These are phyloP conservation scores for Stichodactyla mertensii DNA, from an alignment of 64 coral and sea anemone species.

Conservation along the genomic window DNA sequence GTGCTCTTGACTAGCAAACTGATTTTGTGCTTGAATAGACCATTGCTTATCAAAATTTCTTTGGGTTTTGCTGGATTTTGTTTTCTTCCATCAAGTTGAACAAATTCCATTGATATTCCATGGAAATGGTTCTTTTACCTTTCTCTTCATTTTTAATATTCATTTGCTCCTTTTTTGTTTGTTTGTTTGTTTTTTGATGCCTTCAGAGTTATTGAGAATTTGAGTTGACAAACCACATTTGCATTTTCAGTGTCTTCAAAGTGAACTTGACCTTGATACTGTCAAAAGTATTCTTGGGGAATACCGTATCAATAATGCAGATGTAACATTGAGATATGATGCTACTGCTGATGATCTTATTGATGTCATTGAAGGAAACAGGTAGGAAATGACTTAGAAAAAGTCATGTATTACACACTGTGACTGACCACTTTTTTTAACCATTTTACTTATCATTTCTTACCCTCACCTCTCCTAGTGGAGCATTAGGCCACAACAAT, in stretches of 20 bases:
- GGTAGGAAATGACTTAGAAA: slow-evolving; percentile 21
- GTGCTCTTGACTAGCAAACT: too few species aligned
- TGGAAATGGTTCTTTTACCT: too few species aligned
- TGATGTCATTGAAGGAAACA: slow-evolving; percentile 98
- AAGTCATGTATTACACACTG: neutral
- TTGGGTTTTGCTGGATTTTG: neutral
- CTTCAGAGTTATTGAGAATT: neutral
- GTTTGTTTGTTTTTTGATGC: neutral
- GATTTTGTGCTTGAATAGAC: too few species aligned
- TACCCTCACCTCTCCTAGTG: too few species aligned
- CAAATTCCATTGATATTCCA: too few species aligned
- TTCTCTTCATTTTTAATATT: too few species aligned
- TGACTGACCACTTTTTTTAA: neutral
- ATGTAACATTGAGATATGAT: slow-evolving; percentile 91
- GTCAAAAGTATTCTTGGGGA: slow-evolving; percentile 91
- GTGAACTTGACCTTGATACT: slow-evolving; percentile 88
- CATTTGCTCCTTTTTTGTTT: too few species aligned
- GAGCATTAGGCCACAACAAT: too few species aligned
- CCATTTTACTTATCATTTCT: neutral
- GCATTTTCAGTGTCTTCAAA: slow-evolving; percentile 65
- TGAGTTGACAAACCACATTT: neutral
- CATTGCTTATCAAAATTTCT: too few species aligned
- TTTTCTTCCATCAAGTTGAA: neutral
- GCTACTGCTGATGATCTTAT: slow-evolving; percentile 95
- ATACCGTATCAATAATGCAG: slow-evolving; percentile 94